Evolutionary conservation across 2,888 invertebrate genomes (phyloP).

Genomic region (Ormyrus nitidulus): DNA sequence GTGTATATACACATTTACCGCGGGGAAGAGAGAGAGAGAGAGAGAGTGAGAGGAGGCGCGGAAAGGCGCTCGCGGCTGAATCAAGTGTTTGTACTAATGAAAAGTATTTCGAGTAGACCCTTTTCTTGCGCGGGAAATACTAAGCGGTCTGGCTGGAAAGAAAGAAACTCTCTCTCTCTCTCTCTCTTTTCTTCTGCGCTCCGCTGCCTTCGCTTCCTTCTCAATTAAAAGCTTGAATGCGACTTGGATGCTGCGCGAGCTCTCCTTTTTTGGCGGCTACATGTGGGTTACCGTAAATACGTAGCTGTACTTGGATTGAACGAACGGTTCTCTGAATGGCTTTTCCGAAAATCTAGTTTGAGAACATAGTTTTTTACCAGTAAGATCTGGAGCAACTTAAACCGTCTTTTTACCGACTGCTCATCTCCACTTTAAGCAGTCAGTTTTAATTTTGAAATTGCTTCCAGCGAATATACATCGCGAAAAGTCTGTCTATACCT

Average conservation of each 20-base stretch:
- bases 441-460: too few relatives aligned
- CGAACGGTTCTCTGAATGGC: too few relatives aligned
- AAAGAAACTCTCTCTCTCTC: slow-evolving; percentile 13
- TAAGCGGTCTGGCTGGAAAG: too few relatives aligned
- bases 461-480: too few relatives aligned
- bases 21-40: background rate
- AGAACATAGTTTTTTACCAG: too few relatives aligned
- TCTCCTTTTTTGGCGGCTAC: background rate
- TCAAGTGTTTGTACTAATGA: slow-evolving; percentile 7
- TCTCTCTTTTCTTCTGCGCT: slow-evolving; percentile 10
- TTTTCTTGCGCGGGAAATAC: slow-evolving; percentile 9
- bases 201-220: slow-evolving; percentile 24
- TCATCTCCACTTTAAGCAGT: too few relatives aligned
- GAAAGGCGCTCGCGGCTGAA: background rate
- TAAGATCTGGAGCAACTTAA: too few relatives aligned
- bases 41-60: background rate
- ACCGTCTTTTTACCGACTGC: too few relatives aligned
- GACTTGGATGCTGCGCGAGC: background rate
- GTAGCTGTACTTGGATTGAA: background rate
- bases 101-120: slow-evolving; percentile 3
- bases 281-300: slow-evolving; percentile 5
- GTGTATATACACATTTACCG: background rate
- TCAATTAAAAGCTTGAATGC: slow-evolving; percentile 50
- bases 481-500: too few relatives aligned
- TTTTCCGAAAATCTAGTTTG: too few relatives aligned